Conservation (phyloP, 2,113 vertebrate genomes). For the Salvelinus fontinalis region DNA sequence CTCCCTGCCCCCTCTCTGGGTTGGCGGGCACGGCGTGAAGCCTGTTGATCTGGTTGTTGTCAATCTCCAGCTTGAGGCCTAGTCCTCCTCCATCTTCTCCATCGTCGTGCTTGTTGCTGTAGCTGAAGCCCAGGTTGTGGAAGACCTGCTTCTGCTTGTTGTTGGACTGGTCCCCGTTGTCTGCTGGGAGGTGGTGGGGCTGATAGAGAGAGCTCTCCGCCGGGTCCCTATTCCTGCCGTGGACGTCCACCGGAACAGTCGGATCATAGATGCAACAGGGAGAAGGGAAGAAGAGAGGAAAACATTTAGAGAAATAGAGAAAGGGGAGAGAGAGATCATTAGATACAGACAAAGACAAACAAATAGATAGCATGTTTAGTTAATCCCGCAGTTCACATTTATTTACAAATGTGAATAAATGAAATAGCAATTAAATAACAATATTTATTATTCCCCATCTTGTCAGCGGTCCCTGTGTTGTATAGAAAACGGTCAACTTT, state of each 20-base stretch:
- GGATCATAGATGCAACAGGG: conserved; percentile 76
- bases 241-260: conserved; percentile 57
- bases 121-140: conserved; percentile 74
- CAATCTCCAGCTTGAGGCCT: conserved; percentile 64
- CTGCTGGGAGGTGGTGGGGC: conserved; percentile 42
- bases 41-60: conserved; percentile 78
- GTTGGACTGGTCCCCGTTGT: background rate
- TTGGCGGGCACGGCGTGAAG: conserved; percentile 46
- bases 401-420: too few relatives aligned
- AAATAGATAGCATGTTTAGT: too few relatives aligned
- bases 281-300: conserved; percentile 8
- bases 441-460: too few relatives aligned
- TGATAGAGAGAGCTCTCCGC: conserved; percentile 64
- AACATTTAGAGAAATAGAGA: background rate
- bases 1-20: conserved; percentile 24
- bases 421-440: too few relatives aligned
- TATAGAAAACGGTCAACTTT: too few relatives aligned
- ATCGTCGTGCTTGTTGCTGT: conserved; percentile 49
- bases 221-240: conserved; percentile 62
- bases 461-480: too few relatives aligned
- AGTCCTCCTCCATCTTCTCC: conserved; percentile 19
- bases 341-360: background rate
- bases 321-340: background rate
- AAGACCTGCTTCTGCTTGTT: conserved; percentile 70
- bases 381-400: too few relatives aligned